Base-by-base conservation (phyloP, 1,140 invertebrate species). In the Melanaphis sacchari region DNA sequence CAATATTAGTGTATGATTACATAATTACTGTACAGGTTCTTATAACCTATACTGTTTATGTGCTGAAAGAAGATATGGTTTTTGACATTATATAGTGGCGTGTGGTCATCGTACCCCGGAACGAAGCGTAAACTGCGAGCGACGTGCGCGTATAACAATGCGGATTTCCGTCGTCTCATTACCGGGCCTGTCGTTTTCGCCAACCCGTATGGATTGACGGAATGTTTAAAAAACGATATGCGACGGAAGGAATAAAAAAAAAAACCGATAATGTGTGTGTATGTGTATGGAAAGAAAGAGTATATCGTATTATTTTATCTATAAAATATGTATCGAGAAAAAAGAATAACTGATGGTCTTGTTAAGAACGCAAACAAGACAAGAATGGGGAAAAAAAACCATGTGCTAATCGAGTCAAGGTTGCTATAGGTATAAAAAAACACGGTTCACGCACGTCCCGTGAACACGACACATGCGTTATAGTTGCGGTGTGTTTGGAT, bases 331-430 rank as follows among this genome's bases (percentile, higher is more conserved):
- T 76, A 43, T n/a, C 31, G 43, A n/a, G 41, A 40, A 24, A 84
- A 82, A 84, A 84, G 21, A 36, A 22, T n/a, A 92, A n/a, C 26
- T 26, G 46, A 49, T n/a, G 22, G 31, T 93, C 81, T 93, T 59
- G 81, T 93, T 93, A 93, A 93, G 46, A 93, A 93, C 76, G 43
- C 36, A 85, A 54, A 40, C 91, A 46, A 93, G 76, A 84, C 6
- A 21, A 21, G 38, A 76, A 41, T 6, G 59, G 90, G 36, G 11
- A 91, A 91, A 91, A 91, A 91, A 82, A 93, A 93, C 76, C 91
- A 81, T 84, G 91, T 41, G 91, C 81, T 93, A 93, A 93, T 93
- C 91, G 91, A 93, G 91, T 93, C 76, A 93, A 93, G 91, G 91
- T 93, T 52, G 66, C 24, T 7, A 41, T 46, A 2, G 31, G 36